Evolutionary conservation across 2,797 vertebrate species (phyloP).

Genomic region (Coreius guichenoti): DNA sequence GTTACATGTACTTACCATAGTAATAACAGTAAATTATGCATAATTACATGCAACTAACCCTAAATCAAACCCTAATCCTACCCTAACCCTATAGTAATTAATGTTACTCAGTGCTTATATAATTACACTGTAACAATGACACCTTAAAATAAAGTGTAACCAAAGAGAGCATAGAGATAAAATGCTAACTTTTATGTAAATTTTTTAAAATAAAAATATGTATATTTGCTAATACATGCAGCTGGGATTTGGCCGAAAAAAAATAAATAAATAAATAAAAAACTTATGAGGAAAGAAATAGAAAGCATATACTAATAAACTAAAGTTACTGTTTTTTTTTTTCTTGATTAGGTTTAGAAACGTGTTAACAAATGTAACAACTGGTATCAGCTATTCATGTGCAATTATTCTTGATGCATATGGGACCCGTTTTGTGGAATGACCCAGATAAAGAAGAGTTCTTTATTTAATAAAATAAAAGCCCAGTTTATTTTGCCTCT

Average conservation of each 20-base stretch:
- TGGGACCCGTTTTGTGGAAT: slow-evolving; percentile 1
- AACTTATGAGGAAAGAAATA: neutral
- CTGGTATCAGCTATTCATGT: neutral
- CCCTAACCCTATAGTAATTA: too few species aligned
- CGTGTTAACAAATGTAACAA: neutral
- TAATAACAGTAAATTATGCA: too few species aligned
- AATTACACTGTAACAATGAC: too few species aligned
- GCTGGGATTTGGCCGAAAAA: too few species aligned
- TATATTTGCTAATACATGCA: neutral
- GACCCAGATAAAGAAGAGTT: slow-evolving; percentile 19
- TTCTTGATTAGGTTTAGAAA: neutral
- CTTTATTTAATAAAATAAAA: slow-evolving; percentile 58
- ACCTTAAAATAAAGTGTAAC: too few species aligned
- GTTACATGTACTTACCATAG: too few species aligned
- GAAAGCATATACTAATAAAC: neutral
- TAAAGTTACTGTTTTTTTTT: neutral
- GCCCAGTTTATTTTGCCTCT: slow-evolving; percentile 22
- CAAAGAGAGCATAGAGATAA: neutral
- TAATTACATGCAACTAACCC: too few species aligned
- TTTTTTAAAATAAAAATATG: neutral
- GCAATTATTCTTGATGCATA: neutral
- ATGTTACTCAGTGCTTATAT: too few species aligned
- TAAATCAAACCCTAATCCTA: too few species aligned
- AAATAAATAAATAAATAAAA: too few species aligned
- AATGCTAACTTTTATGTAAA: neutral